Base-by-base conservation (phyloP, 2,797 vertebrate species). In the Sciurus vulgaris region DNA sequence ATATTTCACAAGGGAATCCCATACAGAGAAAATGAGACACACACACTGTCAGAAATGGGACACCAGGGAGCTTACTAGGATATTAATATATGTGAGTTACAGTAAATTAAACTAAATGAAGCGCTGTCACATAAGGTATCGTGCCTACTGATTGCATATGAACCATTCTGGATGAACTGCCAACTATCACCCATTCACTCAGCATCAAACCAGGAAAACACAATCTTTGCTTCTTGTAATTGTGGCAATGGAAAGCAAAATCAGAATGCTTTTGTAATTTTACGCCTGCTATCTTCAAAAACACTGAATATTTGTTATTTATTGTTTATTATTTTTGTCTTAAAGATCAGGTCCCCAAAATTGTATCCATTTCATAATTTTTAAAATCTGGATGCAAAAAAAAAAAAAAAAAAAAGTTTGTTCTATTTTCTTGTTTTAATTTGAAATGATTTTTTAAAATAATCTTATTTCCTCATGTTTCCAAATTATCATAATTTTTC, bases 31-130 rank as follows among this genome's bases (percentile, higher is more conserved):
- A 94, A 95, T 96, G 93, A 97, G 73, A 95, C 74, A 94, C 61
- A 89, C 77, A 92, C 5, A 54, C 74, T 90, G 51, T 59, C 79
- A 61, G 91, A 88, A 93, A 97, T 73, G 44, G 73, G 61, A 56
- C 89, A 95, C 38, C 18, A 61, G 95, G 91, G 91, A 97, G 35
- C 13, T 86, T 86, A 91, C 67, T 30, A 84, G 63, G 70, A 94
- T 86, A 92, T 95, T 85, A 95, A 96, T 92, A 91, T n/a, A 91
- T 33, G 30, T 89, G 90, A 93, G 44, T 97, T 95, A 94, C 44
- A 96, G 67, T 94, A 97, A 97, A 97, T 97, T 96, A 96, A 96
- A 81, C 89, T 91, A 97, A 96, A 93, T 96, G 95, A 96, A 95
- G 92, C 85, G 38, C 92, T 96, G 92, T 93, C 89, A 82, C 33